Evolutionary conservation across 2,797 vertebrate genomes (phyloP).

Genomic region (Phataginus tetradactyla): DNA sequence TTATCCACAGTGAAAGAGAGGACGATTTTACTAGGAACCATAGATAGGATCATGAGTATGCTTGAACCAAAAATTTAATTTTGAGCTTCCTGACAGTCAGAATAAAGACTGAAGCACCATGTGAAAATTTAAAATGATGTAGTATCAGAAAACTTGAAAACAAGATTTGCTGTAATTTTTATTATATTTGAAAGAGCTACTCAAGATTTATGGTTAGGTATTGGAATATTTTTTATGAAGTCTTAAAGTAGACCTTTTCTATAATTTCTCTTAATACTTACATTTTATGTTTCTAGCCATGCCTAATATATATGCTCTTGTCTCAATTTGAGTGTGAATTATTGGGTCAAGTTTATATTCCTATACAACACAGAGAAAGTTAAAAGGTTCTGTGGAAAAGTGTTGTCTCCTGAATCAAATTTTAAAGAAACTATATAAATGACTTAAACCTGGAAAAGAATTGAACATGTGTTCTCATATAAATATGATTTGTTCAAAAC

Average conservation of each 20-base stretch:
- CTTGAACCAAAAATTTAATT: neutral
- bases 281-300: constrained; percentile 49
- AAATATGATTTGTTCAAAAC: constrained; percentile 42
- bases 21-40: neutral
- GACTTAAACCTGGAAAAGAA: constrained; percentile 49
- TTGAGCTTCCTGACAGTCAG: neutral
- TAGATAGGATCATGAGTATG: neutral
- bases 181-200: neutral
- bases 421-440: constrained; percentile 65
- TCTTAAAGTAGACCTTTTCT: constrained; percentile 20
- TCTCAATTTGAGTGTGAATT: constrained; percentile 37
- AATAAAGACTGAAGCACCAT: neutral
- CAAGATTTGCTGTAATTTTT: neutral
- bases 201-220: neutral
- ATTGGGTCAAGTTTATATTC: constrained; percentile 66
- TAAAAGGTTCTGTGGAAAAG: constrained; percentile 69
- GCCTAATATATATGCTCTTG: neutral
- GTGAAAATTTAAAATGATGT: neutral
- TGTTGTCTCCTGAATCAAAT: constrained; percentile 60
- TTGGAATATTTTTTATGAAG: constrained; percentile 16
- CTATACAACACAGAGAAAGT: constrained; percentile 62
- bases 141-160: constrained; percentile 42
- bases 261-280: constrained; percentile 38
- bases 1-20: neutral
- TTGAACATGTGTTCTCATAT: constrained; percentile 56